Evolutionary conservation across 2,888 invertebrate genomes (phyloP).

Genomic region (Criorhina ranunculi): DNA sequence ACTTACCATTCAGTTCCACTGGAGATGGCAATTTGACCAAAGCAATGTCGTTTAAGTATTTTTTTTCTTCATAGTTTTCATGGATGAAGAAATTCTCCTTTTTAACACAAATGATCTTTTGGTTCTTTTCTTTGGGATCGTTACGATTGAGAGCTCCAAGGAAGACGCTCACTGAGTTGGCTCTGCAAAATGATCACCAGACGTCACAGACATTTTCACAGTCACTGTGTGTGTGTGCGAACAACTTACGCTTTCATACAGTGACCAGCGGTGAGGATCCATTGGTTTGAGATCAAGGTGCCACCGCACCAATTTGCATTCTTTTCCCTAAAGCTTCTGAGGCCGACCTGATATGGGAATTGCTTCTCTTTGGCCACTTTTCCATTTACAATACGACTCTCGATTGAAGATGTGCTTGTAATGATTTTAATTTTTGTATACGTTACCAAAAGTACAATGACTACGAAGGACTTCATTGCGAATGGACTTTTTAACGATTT

Average conservation of each 20-base stretch:
- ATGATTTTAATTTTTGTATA: no score
- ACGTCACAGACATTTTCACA: no score
- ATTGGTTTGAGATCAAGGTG: conserved; percentile 82
- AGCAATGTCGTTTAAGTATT: conserved; percentile 84
- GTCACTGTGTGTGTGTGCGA: no score
- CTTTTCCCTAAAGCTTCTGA: conserved; percentile 79
- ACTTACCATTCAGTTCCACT: conserved; percentile 83
- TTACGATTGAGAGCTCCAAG: conserved; percentile 80
- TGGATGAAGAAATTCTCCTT: conserved; percentile 81
- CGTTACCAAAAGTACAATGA: conserved; percentile 29
- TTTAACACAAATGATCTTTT: conserved; percentile 79
- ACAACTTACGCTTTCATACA: conserved; percentile 77
- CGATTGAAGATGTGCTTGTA: no score
- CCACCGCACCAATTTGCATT: conserved; percentile 81
- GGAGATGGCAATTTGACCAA: conserved; percentile 83
- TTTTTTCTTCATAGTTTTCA: conserved; percentile 82
- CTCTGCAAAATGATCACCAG: conserved; percentile 74
- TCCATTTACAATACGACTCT: conserved; percentile 75
- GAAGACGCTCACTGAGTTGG: conserved; percentile 80
- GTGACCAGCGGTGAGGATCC: conserved; percentile 83
- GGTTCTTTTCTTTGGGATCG: conserved; percentile 77
- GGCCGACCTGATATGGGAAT: conserved; percentile 83
- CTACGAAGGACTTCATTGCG: conserved; percentile 47
- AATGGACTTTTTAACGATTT: not conserved
- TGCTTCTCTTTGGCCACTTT: conserved; percentile 80